These are phyloP conservation scores for Orgyia antiqua DNA, from an alignment of 2,888 invertebrate species.

Conservation along the genomic window DNA sequence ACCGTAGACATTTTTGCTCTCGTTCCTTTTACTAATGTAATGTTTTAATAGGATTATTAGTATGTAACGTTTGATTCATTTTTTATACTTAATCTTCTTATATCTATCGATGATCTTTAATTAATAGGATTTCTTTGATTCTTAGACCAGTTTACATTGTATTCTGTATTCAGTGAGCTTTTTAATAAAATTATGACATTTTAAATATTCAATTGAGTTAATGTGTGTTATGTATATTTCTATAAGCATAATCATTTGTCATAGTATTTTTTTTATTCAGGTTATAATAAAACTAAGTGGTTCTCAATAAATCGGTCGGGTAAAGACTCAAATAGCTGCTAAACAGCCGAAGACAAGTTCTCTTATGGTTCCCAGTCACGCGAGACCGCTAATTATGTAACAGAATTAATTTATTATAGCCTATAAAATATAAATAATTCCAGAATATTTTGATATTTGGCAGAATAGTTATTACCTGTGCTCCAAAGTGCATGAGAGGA, in stretches of 20 bases:
- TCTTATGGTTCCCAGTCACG: slow-evolving; percentile 64
- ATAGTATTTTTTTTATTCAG: slow-evolving; percentile 1
- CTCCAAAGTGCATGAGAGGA: too few species aligned
- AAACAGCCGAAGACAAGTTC: slow-evolving; percentile 52
- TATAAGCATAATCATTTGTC: slow-evolving; percentile 5
- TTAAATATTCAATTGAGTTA: slow-evolving; percentile 6
- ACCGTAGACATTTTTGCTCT: slow-evolving; percentile 24
- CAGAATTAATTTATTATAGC: slow-evolving; percentile 53
- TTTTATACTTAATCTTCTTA: slow-evolving; percentile 13
- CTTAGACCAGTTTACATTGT: too few species aligned
- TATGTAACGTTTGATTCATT: slow-evolving; percentile 14
- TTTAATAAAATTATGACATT: slow-evolving; percentile 5
- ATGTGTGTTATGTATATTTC: background rate
- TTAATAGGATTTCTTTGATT: slow-evolving; percentile 14
- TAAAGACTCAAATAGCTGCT: slow-evolving; percentile 50
- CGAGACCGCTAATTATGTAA: slow-evolving; percentile 66
- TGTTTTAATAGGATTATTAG: slow-evolving; percentile 25
- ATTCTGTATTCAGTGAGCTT: slow-evolving; percentile 2
- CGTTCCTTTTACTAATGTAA: slow-evolving; percentile 19
- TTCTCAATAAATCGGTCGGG: slow-evolving; percentile 48
- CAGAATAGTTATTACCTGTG: slow-evolving; percentile 7
- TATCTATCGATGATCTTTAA: slow-evolving; percentile 9
- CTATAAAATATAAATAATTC: slow-evolving; percentile 19
- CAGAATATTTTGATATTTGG: slow-evolving; percentile 12
- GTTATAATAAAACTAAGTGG: slow-evolving; percentile 24